Conservation (phyloP, 2,888 invertebrate species). For the Lottia gigantea region DNA sequence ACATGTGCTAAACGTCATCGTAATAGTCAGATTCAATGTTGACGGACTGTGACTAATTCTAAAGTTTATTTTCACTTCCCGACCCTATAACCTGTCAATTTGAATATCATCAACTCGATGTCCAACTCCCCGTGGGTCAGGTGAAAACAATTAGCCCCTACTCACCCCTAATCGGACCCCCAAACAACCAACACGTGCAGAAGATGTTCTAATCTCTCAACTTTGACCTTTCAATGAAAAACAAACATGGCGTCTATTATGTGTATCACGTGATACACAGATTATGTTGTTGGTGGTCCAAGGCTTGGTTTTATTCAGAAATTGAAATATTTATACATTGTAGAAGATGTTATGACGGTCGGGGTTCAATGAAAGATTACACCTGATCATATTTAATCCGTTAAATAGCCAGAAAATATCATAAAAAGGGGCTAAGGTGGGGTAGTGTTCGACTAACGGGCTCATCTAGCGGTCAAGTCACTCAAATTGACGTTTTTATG, state of each 20-base stretch:
- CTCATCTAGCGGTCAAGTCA: no score
- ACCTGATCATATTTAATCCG: no score
- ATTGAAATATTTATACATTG: background rate
- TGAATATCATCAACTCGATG: background rate
- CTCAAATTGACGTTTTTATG: no score
- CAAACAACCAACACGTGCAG: conserved; percentile 4
- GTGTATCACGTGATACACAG: background rate
- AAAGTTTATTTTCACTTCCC: no score
- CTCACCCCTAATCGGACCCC: background rate
- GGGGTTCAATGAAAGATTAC: no score
- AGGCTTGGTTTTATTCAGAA: background rate
- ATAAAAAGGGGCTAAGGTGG: no score
- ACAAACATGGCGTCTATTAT: conserved; percentile 2
- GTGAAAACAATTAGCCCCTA: background rate
- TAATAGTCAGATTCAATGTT: no score
- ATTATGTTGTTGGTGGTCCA: conserved; percentile 4
- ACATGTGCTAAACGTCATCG: no score
- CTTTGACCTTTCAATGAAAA: conserved; percentile 7
- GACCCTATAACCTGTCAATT: no score
- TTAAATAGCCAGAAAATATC: no score
- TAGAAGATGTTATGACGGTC: background rate
- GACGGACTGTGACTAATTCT: no score
- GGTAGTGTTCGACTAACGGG: no score
- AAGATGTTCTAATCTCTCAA: conserved; percentile 2
- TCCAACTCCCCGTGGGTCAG: background rate